A percentile compares a stretch with the other conserved stretches of the same genome.
Evolutionary conservation across 2,797 vertebrate species (phyloP).

Genomic region (Rhinichthys osculus): DNA sequence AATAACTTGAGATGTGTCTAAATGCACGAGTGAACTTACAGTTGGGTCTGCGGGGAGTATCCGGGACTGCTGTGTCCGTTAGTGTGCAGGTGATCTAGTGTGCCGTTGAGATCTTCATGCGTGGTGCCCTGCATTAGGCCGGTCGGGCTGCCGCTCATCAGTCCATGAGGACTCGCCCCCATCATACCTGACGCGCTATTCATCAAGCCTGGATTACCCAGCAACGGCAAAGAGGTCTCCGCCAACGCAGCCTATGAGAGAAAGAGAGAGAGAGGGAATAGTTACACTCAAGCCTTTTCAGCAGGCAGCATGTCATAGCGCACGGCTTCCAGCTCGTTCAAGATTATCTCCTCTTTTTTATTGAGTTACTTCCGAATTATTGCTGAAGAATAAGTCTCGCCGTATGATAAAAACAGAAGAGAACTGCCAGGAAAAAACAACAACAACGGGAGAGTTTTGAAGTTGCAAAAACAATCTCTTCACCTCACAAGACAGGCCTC

Average conservation of each 20-base stretch:
- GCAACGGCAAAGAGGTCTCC: conserved; percentile 95
- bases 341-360: conserved; percentile 10
- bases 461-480: conserved; percentile 55
- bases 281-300: conserved; percentile 14
- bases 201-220: conserved; percentile 92
- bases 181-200: conserved; percentile 92
- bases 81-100: conserved; percentile 96
- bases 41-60: conserved; percentile 94
- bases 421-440: conserved; percentile 18
- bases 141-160: conserved; percentile 90
- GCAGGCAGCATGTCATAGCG: neutral
- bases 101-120: conserved; percentile 95
- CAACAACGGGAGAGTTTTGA: neutral
- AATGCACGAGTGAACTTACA: conserved; percentile 81
- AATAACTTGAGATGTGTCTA: neutral
- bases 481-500: conserved; percentile 28
- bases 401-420: conserved; percentile 9
- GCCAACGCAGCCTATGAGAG: conserved; percentile 90
- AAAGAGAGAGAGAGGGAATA: neutral
- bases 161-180: conserved; percentile 90
- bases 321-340: conserved; percentile 1
- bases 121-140: conserved; percentile 88
- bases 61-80: conserved; percentile 96
- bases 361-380: conserved; percentile 26
- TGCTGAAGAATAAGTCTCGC: conserved; percentile 27